Base-by-base conservation (phyloP, 2,113 vertebrate species). In the Nothoprocta perdicaria region DNA sequence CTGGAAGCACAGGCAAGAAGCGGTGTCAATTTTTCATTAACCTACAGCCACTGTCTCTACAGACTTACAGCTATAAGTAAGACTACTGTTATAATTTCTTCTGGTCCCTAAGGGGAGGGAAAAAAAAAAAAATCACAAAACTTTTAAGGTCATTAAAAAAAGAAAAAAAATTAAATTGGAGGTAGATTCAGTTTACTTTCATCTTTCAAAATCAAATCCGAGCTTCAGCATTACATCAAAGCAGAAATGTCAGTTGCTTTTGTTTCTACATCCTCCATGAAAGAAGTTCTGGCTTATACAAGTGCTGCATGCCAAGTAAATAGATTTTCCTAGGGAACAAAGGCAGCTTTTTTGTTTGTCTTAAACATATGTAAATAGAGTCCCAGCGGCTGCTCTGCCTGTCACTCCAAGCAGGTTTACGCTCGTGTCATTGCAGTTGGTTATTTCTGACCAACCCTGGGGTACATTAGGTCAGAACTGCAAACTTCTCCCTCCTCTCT, bases 1-100 rank as follows among this genome's bases (percentile, higher is more conserved):
- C 86, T 94, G 78, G 84, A 94, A 96, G 91, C 91, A 84, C 78
- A 53, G 72, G 90, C 87, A 92, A 95, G 94, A 48, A 94, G 89
- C 83, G 78, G 57, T 90, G 96, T 96, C 95, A 95, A 89, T 95
- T 97, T 97, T 96, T 97, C 97, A 97, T 97, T 98, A 97, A 97
- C 96, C 97, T 94, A 84, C 77, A 97, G 91, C 31, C 63, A 93
- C 87, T 90, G 79, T 96, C 93, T 94, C 94, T 92, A 76, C 67
- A 91, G 95, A 96, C 91, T 85, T 84, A 58, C 57, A 95, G 95
- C 93, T 87, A 33, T 93, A 90, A 93, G 92, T 95, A 94, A 97
- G 94, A 97, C 96, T 94, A 94, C 92, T 91, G 93, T 95, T 96
- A 95, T 95, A 96, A 97, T 97, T 97, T 97, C 93, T 95, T 90